Percentiles rank a stretch among this genome's conserved stretches.
Evolutionary conservation across 2,797 vertebrate genomes (phyloP).

Genomic region (Chelon labrosus): DNA sequence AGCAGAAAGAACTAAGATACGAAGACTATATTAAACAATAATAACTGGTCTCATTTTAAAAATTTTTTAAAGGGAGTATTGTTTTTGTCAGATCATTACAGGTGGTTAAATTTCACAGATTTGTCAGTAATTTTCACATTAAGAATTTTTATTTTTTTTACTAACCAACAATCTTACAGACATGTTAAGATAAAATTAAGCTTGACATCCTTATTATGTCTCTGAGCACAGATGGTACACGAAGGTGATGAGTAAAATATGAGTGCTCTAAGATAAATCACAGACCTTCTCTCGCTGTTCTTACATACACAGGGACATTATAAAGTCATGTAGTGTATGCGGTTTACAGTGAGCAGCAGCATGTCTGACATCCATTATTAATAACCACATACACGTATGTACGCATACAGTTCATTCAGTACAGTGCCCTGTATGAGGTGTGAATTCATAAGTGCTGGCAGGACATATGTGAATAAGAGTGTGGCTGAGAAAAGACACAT

Average conservation of each 20-base stretch:
- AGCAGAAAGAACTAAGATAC: constrained; percentile 22
- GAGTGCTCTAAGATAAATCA: constrained; percentile 5
- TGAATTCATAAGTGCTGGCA: constrained; percentile 51
- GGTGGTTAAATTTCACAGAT: not conserved
- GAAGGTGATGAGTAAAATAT: not conserved
- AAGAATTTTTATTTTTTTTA: too few relatives aligned
- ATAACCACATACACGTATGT: constrained; percentile 24
- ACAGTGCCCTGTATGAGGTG: constrained; percentile 22
- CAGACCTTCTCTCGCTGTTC: constrained; percentile 10
- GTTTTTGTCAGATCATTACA: too few relatives aligned
- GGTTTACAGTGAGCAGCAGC: constrained; percentile 18
- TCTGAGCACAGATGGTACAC: not conserved
- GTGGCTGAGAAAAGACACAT: constrained; percentile 44
- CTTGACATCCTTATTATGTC: constrained; percentile 25
- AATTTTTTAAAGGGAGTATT: too few relatives aligned
- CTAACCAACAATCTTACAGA: not conserved
- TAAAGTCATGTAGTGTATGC: constrained; percentile 13
- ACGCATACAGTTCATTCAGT: constrained; percentile 18
- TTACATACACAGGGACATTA: constrained; percentile 21
- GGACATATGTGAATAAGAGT: constrained; percentile 48
- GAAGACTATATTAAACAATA: constrained; percentile 29
- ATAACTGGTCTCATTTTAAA: constrained; percentile 19
- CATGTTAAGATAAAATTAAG: constrained; percentile 10
- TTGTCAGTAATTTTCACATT: too few relatives aligned
- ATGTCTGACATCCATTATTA: constrained; percentile 55